Evolutionary conservation across 2,113 vertebrate species (phyloP).

Genomic region (Talpa occidentalis): DNA sequence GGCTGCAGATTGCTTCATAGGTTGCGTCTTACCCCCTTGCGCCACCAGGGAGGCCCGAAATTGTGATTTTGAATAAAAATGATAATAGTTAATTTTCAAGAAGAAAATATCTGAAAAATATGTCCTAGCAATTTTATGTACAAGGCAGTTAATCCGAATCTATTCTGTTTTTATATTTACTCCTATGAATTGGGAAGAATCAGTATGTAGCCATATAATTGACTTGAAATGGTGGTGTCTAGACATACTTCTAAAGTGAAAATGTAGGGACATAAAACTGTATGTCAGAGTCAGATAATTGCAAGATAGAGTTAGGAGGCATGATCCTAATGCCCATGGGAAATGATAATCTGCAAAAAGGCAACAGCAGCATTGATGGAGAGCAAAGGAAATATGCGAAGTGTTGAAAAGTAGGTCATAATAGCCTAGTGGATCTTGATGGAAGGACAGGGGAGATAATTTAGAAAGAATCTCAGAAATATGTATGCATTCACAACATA

Average conservation of each 20-base stretch:
- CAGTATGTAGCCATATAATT: not conserved
- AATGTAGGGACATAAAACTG: not conserved
- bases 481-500: not conserved
- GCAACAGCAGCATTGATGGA: not conserved
- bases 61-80: not conserved
- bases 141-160: not conserved
- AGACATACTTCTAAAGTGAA: not conserved
- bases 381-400: not conserved
- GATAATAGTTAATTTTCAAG: not conserved
- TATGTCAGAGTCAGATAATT: not conserved
- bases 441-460: not conserved
- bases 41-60: too few species aligned
- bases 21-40: too few species aligned
- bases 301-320: not conserved
- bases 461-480: not conserved
- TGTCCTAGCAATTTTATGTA: not conserved
- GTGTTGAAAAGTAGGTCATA: not conserved
- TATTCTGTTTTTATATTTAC: not conserved
- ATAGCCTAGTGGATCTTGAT: not conserved
- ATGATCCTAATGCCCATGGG: not conserved
- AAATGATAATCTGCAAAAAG: not conserved
- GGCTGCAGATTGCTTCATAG: too few species aligned
- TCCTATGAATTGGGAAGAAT: not conserved
- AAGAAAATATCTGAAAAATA: not conserved
- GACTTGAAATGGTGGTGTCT: not conserved